A percentile compares a stretch with the other conserved stretches of the same genome.
These are phyloP conservation scores for Gerris buenoi DNA, from an alignment of 1,140 invertebrate species.

Conservation along the genomic window DNA sequence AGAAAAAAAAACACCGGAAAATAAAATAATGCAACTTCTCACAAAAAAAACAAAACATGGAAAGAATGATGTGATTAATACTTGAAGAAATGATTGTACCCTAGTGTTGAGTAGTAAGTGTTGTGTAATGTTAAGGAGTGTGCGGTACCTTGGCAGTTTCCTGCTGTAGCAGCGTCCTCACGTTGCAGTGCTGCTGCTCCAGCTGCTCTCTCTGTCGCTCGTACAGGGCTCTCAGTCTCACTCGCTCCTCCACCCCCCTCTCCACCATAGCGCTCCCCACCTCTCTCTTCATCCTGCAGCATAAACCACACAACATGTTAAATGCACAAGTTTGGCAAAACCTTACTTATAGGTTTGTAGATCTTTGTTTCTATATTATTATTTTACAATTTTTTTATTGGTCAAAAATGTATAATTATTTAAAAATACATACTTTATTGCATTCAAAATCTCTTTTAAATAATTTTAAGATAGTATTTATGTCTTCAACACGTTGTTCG, in stretches of 20 bases:
- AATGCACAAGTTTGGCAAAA: too few relatives aligned
- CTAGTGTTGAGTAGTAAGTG: not conserved
- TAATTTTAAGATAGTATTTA: too few relatives aligned
- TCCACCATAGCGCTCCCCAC: conserved; percentile 59
- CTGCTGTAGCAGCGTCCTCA: conserved; percentile 47
- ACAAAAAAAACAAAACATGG: not conserved
- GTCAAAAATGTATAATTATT: too few relatives aligned
- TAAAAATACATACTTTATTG: too few relatives aligned
- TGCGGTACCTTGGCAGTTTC: conserved; percentile 49
- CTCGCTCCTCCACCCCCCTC: conserved; percentile 64
- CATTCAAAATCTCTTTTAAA: too few relatives aligned
- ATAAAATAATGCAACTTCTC: not conserved
- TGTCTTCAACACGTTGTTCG: too few relatives aligned
- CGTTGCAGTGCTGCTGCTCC: conserved; percentile 58
- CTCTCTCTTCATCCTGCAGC: conserved; percentile 51
- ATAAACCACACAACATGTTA: too few relatives aligned
- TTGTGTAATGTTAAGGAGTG: not conserved
- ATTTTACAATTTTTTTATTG: too few relatives aligned
- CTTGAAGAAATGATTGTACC: not conserved
- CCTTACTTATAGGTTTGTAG: too few relatives aligned
- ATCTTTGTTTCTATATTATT: too few relatives aligned
- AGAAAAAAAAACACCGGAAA: too few relatives aligned
- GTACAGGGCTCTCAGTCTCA: conserved; percentile 54
- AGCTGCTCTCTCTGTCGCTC: conserved; percentile 58
- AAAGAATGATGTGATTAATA: too few relatives aligned